Conservation (phyloP, 2,888 invertebrate species). For the Buathra laborator region DNA sequence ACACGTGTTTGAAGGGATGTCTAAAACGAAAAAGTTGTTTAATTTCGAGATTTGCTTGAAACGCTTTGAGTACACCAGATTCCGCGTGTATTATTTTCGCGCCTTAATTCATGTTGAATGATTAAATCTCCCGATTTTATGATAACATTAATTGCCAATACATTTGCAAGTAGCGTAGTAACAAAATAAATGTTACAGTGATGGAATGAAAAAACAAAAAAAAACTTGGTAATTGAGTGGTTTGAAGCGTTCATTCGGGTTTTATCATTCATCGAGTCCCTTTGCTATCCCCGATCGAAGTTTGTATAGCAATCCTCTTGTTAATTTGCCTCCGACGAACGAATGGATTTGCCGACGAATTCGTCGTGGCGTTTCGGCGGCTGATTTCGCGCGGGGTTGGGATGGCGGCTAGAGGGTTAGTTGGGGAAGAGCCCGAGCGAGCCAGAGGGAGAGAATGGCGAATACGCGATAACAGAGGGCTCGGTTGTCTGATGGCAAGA, state of each 20-base stretch:
- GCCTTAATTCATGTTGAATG: neutral
- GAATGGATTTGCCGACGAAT: constrained; percentile 60
- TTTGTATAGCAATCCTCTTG: constrained; percentile 48
- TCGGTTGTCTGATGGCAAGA: constrained; percentile 85
- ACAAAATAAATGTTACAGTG: neutral
- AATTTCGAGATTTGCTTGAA: too few relatives aligned
- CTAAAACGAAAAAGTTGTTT: too few relatives aligned
- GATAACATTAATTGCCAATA: neutral
- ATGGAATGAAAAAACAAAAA: neutral
- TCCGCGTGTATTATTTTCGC: too few relatives aligned
- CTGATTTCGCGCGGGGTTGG: constrained; percentile 58
- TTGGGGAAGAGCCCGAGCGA: constrained; percentile 70
- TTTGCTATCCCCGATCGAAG: constrained; percentile 21
- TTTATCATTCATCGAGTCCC: constrained; percentile 12
- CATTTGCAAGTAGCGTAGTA: neutral
- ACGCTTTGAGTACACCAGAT: too few relatives aligned
- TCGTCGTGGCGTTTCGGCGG: constrained; percentile 41
- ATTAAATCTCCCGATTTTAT: neutral
- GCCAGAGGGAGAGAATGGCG: constrained; percentile 75
- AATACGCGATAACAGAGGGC: constrained; percentile 82
- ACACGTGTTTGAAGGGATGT: too few relatives aligned
- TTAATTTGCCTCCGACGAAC: constrained; percentile 78
- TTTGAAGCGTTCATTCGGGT: neutral
- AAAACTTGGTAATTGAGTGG: neutral
- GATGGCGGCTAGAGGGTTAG: constrained; percentile 44